Evolutionary conservation across 2,797 vertebrate species (phyloP), one percentile per base, ranked within the genome.

Genomic region (Rhyacichthys aspro): DNA sequence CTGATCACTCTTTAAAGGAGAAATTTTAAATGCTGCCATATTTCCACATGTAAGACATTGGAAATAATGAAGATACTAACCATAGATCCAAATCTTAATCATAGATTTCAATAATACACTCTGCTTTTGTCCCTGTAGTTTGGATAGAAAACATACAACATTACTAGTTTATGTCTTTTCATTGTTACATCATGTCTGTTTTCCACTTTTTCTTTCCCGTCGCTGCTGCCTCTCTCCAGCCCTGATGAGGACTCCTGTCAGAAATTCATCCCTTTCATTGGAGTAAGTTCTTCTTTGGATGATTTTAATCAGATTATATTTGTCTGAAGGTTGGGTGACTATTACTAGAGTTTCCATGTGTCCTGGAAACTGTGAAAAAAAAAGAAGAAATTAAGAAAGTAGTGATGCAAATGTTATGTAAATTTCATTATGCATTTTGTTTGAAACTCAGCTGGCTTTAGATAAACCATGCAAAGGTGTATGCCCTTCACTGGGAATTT

Each of bases 211-310:
- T 53, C 32, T n/a, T 55, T 32, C 11, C 1, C 54, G 16, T 56
- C 34, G 6, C 34, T 23, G 23, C 46, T 69, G 62, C 56, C 14
- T 49, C 47, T 16, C 65, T 82, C 59, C 86, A 99, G 97, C 90
- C 96, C 96, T 1, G 95, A 98, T 0, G 97, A 98, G 88, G 97
- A 99, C 77, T 97, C 97, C 0, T 96, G 96, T 8, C 97, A 99
- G 91, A 98, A 98, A 76, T 99, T 99, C 89, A 98, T 98, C 84
- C 97, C 97, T 33, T 99, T 99, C 55, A 94, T 99, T 0, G 97
- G 96, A 83, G 97, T 98, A 88, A 93, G 95, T 93, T 1, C 10
- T 3, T 9, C 11, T 18, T 14, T 11, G 4, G 37, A 28, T 38
- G 37, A 11, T 38, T 38, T 38, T 38, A 28, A 28, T 5, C 23